A percentile compares a stretch with the other conserved stretches of the same genome.
Evolutionary conservation across 2,888 invertebrate genomes (phyloP).

Genomic region (Linnaemya vulpina): DNA sequence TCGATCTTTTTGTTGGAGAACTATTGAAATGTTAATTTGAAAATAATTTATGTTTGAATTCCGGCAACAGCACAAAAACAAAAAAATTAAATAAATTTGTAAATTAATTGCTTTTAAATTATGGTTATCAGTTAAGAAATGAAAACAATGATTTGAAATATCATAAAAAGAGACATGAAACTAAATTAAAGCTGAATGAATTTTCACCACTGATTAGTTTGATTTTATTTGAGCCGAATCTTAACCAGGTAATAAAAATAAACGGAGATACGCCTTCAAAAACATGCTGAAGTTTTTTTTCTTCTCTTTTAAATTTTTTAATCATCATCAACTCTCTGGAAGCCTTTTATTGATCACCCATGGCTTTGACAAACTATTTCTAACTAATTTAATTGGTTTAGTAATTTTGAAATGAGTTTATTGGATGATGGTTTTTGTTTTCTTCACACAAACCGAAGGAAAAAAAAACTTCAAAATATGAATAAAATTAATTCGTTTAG

Average conservation of each 20-base stretch:
- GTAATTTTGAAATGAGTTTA: background rate
- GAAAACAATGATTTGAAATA: background rate
- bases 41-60: background rate
- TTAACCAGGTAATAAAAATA: background rate
- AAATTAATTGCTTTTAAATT: background rate
- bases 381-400: background rate
- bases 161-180: conserved; percentile 23
- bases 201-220: background rate
- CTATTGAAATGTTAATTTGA: background rate
- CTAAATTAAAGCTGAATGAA: background rate
- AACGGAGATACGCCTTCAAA: background rate
- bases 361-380: background rate
- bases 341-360: background rate
- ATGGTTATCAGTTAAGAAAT: background rate
- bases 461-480: background rate
- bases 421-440: background rate
- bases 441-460: background rate
- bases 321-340: background rate
- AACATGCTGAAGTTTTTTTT: background rate
- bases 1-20: background rate
- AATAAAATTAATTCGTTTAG: background rate
- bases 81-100: too few species aligned
- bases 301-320: background rate
- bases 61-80: background rate
- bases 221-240: background rate